Base-by-base conservation (phyloP, 1,140 invertebrate species). In the Globodera ellingtonae region DNA sequence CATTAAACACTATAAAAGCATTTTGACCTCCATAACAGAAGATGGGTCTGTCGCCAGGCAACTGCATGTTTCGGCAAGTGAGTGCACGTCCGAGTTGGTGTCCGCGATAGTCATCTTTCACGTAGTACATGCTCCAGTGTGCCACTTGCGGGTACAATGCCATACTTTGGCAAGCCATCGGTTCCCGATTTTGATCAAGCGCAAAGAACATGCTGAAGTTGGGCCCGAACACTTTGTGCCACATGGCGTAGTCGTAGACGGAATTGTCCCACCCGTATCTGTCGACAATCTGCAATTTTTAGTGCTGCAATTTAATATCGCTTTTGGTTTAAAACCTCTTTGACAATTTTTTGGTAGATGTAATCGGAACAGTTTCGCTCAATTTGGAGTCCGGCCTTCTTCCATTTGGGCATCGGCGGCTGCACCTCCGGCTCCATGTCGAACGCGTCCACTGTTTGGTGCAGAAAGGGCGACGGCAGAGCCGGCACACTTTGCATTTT, bases 141-240 rank as follows among this genome's bases (percentile, higher is more conserved):
- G 67, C 67, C 67, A 70, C 67, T 10, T 47, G 35, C 46, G 24
- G 35, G 35, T 70, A 70, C 21, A 70, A 35, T 47, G 67, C 67
- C 21, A 70, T 47, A 44, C 67, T 70, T 15, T 24, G 6, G 18
- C 9, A 70, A 2, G 9, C 67, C 35, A 70, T 70, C 35, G 67
- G 67, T 15, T 70, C 21, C 35, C 67, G 67, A 10, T 70, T 35
- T 35, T 35, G 1, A 21, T 70, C 35, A 35, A 70, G 24, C 35
- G 67, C 67, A 47, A 70, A 35, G n/a, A 70, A 70, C 67, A 70
- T 35, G 24, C 18, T 70, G 24, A 70, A 70, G 46, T 70, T 70
- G 67, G 24, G n/a, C 6, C 67, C 67, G 9, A 70, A 47, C 10
- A 21, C 24, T 47, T 47, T 70, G 1, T 6, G 6, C 67, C 67